Percentiles rank a stretch among this genome's conserved stretches.
Conservation (phyloP, 2,888 invertebrate species). For the Meteorus cinctellus region DNA sequence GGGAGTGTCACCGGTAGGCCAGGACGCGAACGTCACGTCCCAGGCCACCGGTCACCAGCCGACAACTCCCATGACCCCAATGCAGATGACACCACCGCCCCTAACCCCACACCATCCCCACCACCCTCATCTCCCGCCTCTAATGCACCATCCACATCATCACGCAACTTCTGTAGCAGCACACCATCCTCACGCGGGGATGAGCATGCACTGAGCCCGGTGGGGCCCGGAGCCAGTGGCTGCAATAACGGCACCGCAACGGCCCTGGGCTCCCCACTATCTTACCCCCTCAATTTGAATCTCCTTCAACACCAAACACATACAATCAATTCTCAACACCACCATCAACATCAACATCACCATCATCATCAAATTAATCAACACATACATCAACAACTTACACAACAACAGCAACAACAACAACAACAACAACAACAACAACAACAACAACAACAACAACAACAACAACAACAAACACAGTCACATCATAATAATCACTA, state of each 20-base stretch:
- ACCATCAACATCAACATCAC: conserved; percentile 56
- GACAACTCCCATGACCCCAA: conserved; percentile 76
- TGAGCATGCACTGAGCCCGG: conserved; percentile 85
- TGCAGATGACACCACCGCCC: conserved; percentile 74
- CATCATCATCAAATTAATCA: conserved; percentile 50
- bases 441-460: conserved; percentile 54
- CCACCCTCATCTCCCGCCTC: conserved; percentile 79
- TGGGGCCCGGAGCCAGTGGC: conserved; percentile 77
- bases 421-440: conserved; percentile 58
- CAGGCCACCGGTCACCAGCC: conserved; percentile 72
- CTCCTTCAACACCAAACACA: conserved; percentile 67
- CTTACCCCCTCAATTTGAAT: conserved; percentile 72
- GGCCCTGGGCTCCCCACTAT: conserved; percentile 72
- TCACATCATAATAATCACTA: conserved; percentile 47
- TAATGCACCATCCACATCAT: conserved; percentile 75
- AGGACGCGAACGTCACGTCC: conserved; percentile 68
- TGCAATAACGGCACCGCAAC: conserved; percentile 70
- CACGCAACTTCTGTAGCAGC: conserved; percentile 71
- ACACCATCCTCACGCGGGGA: conserved; percentile 73
- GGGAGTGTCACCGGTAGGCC: conserved; percentile 63
- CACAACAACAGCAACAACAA: conserved; percentile 57
- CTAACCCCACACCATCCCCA: conserved; percentile 78
- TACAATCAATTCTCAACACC: conserved; percentile 53
- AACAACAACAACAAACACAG: conserved; percentile 53
- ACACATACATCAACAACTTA: conserved; percentile 50